A percentile compares a stretch with the other conserved stretches of the same genome.
Conservation (phyloP, 2,888 invertebrate species). For the Smittia aterrima region DNA sequence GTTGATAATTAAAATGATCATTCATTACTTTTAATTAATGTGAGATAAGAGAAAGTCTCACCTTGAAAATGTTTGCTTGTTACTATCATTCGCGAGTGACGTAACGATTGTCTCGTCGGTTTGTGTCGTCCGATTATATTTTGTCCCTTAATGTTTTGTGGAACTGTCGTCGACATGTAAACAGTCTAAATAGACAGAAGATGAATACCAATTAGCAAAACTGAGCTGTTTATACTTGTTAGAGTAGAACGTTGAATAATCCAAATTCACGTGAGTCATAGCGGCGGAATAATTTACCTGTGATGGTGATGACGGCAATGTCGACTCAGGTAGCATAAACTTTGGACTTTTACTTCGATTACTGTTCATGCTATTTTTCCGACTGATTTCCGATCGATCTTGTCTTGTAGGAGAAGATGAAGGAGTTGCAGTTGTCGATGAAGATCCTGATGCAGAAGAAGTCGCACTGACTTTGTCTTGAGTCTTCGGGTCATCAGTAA, state of each 20-base stretch:
- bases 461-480: conserved; percentile 27
- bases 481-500: background rate
- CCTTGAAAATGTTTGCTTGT: conserved; percentile 59
- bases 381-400: conserved; percentile 9
- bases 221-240: too few species aligned
- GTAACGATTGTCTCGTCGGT: conserved; percentile 66
- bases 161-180: conserved; percentile 62
- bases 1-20: conserved; percentile 19
- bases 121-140: conserved; percentile 65
- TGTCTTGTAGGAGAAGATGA: conserved; percentile 11
- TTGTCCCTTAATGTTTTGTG: conserved; percentile 64
- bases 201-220: background rate
- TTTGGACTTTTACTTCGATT: conserved; percentile 36
- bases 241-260: background rate
- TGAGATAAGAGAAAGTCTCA: conserved; percentile 43
- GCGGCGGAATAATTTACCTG: too few species aligned
- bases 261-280: too few species aligned
- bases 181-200: conserved; percentile 48
- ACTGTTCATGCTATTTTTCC: conserved; percentile 23
- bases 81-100: conserved; percentile 70
- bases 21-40: background rate
- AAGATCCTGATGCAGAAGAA: conserved; percentile 23
- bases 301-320: conserved; percentile 26
- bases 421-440: conserved; percentile 22
- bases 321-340: conserved; percentile 26